phyloP scores from a whole-genome alignment of 2,888 invertebrate species.

The Eugnorisma glareosa region DNA sequence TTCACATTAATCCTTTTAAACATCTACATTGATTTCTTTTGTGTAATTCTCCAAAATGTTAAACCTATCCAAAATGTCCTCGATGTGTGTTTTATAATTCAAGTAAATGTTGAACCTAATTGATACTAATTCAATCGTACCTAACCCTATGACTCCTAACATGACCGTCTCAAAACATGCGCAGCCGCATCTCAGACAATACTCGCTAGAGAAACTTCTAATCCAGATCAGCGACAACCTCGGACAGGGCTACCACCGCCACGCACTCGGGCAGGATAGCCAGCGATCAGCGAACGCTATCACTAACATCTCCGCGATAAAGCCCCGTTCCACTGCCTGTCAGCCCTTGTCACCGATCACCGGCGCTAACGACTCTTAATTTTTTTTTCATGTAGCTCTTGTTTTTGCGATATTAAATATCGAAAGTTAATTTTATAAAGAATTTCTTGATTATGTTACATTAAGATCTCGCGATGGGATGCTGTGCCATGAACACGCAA shows the following conservation, averaged over 20 bases:
- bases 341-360: slow-evolving; percentile 56
- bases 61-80: background rate
- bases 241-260: slow-evolving; percentile 30
- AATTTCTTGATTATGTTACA: slow-evolving; percentile 45
- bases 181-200: slow-evolving; percentile 50
- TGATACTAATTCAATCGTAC: background rate
- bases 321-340: slow-evolving; percentile 48
- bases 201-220: slow-evolving; percentile 52
- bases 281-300: slow-evolving; percentile 52
- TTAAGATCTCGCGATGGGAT: slow-evolving; percentile 41
- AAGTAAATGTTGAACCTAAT: background rate
- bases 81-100: background rate
- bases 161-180: slow-evolving; percentile 14
- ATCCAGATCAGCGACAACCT: slow-evolving; percentile 53
- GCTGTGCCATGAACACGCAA: slow-evolving; percentile 45
- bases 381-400: slow-evolving; percentile 51
- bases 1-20: background rate
- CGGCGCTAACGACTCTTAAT: slow-evolving; percentile 56
- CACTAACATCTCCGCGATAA: slow-evolving; percentile 61
- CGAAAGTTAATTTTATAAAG: slow-evolving; percentile 45
- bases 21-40: background rate
- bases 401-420: slow-evolving; percentile 65
- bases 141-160: background rate
- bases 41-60: background rate
- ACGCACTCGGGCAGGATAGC: slow-evolving; percentile 46